Evolutionary conservation across 2,888 invertebrate species (phyloP).

Genomic region (Eristalis pertinax): DNA sequence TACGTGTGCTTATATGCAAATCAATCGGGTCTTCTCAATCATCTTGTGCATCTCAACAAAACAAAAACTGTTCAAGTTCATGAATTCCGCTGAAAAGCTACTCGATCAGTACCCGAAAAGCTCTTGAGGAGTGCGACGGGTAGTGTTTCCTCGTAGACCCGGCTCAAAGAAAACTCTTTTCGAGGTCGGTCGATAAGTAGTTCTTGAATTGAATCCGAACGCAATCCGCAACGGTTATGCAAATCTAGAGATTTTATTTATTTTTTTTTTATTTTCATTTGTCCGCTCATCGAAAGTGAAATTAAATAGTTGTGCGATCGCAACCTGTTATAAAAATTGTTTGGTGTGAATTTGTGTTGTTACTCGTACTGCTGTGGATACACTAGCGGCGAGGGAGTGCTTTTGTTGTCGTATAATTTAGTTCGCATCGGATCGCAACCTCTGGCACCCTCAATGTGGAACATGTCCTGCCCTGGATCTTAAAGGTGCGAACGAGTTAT

Average conservation of each 20-base stretch:
- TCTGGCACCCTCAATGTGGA: not conserved
- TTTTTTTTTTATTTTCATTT: slow-evolving; percentile 4
- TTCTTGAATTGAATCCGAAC: slow-evolving; percentile 4
- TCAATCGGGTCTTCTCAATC: slow-evolving; percentile 21
- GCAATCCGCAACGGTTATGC: slow-evolving; percentile 30
- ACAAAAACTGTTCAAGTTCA: not conserved
- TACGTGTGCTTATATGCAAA: slow-evolving; percentile 7
- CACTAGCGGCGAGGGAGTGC: not conserved
- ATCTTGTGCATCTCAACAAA: slow-evolving; percentile 8
- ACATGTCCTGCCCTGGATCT: not conserved
- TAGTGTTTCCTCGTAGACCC: not conserved
- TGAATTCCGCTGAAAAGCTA: slow-evolving; percentile 15
- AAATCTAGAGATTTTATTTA: slow-evolving; percentile 15
- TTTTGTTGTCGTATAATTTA: not conserved
- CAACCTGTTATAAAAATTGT: slow-evolving; percentile 25
- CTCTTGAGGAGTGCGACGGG: slow-evolving; percentile 14
- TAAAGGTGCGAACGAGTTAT: not conserved
- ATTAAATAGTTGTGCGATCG: slow-evolving; percentile 18
- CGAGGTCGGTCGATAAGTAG: slow-evolving; percentile 6
- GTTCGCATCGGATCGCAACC: not conserved
- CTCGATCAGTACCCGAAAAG: slow-evolving; percentile 44
- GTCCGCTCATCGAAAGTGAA: slow-evolving; percentile 30
- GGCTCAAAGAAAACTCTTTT: not conserved
- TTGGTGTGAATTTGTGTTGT: slow-evolving; percentile 10
- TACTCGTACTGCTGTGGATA: no score